Evolutionary conservation across 1,140 invertebrate genomes (phyloP), one percentile per base, ranked within the genome.

Genomic region (Parasteatoda tepidariorum): DNA sequence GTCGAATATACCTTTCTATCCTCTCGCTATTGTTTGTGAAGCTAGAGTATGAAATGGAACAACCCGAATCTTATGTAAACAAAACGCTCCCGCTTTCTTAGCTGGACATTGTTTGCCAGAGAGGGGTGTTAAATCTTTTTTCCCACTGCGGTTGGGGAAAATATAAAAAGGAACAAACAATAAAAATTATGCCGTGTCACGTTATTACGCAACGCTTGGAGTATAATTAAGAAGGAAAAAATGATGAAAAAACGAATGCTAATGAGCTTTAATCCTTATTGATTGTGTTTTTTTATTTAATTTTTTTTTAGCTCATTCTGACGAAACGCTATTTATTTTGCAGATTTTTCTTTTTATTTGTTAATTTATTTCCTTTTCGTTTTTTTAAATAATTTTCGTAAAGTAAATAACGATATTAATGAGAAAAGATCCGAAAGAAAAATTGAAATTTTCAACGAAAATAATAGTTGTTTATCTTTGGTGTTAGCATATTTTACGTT

Each of bases 331-430:
- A 62, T 78, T 78, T 78, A 62, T 78, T 78, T 67, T 78, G 57
- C n/a, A 22, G 74, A 30, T 38, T 41, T 62, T 76, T 62, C 62
- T n/a, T 34, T 26, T 67, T 64, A 55, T 71, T 59, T 59, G 24
- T 59, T 7, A 26, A 7, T 13, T 26, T 59, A n/a, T 9, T 13
- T n/a, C 24, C 7, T 59, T 59, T 59, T 59, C n/a, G 9, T 26
- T 59, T 9, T 22, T 59, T 13, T 34, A 64, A 33, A 67, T 78
- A 78, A 78, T 78, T 78, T 78, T 67, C 67, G 75, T 34, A 48
- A 78, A 62, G 75, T 78, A 78, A 78, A 78, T 78, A 78, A 78
- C 57, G 62, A 67, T 67, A 26, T 41, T 78, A 78, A 78, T 78
- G 75, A 78, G 48, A 18, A 48, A 15, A 3, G 18, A 59, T 48